Base-by-base conservation (phyloP, 2,888 invertebrate species). In the Drosophila austrosaltans region DNA sequence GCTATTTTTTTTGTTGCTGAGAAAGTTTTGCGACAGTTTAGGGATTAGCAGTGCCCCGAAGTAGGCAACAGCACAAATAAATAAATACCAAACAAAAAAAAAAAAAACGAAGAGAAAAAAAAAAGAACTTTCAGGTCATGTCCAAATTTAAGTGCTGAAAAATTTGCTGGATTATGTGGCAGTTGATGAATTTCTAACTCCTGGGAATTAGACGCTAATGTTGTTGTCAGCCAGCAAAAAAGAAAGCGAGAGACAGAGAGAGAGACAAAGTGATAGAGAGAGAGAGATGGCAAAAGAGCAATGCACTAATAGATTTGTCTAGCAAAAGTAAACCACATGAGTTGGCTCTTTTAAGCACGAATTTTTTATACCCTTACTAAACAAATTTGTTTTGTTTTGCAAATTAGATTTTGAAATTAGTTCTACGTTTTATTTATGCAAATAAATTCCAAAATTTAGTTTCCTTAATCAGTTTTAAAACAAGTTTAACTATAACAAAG, bases 1-100 rank as follows among this genome's bases (percentile, higher is more conserved):
- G 8, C 8, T 36, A 4, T 8, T 77, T 64, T 53, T 54, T 59
- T 58, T 28, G 68, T 57, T 64, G 72, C 59, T 59, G 67, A 69
- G 70, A 85, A 85, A 87, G 76, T 85, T 85, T 84, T 81, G 85
- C 84, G 85, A 87, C 85, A 85, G 84, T 87, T 85, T 85, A 87
- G 80, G 87, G 85, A 85, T 85, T 85, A 86, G 78, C 83, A 77
- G 77, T 59, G 70, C 64, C 70, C 78, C 67, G 75, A 75, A 81
- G 81, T 77, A 82, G 82, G 77, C 82, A 72, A 82, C 65, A 68
- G 54, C 58, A 60, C 48, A 59, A 56, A 53, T 44, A 53, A 48
- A 63, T 39, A 56, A 66, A 22, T 62, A 32, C 53, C 32, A 56
- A 63, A 32, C n/a, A 59, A 44, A 16, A 66, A 48, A 30, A n/a